Base-by-base conservation (phyloP, 53 echinoderm and acorn worm species). In the Mesocentrotus franciscanus region DNA sequence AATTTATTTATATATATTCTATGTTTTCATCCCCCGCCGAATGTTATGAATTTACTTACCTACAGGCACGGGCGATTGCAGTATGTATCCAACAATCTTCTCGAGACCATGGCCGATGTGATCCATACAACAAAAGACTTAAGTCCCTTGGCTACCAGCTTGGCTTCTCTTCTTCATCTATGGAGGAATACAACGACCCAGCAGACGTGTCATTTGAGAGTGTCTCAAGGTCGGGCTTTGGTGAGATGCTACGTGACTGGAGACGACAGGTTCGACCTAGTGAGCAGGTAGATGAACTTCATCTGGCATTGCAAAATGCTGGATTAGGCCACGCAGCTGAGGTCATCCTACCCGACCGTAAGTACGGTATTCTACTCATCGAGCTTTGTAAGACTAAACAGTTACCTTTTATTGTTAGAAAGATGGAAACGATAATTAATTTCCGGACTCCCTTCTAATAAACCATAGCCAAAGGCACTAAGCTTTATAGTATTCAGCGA, bases 231-330 rank as follows among this genome's bases (percentile, higher is more conserved):
- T 81, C 81, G 35, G 81, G 81, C 16, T 81, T 81, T 17, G 18
- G 18, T 34, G 85, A 85, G 85, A 56, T 85, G 85, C 55, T 85
- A 20, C 85, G 85, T 26, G 56, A 85, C n/a, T 85, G 85, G 85
- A 85, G 85, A 33, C 85, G 85, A 22, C 22, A 22, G 57, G 85
- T 85, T 24, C 56, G 85, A 85, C 85, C 14, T 3, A 57, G 85
- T 57, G 56, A 85, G 5, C 85, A 85, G 57, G 56, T 85, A 9
- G 85, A 85, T 12, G 11, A 56, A 26, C 85, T 85, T 26, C 85
- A 57, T 57, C 3, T 8, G 8, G 85, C 85, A 7, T 26, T 85
- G 26, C 1, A 85, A 57, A 57, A 85, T 56, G 55, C 85, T 85
- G 85, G 85, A 0, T 33, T 85, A 10, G 85, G 26, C 1, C 57